Base-by-base conservation (phyloP, 2,888 invertebrate species). In the Noctua janthina region DNA sequence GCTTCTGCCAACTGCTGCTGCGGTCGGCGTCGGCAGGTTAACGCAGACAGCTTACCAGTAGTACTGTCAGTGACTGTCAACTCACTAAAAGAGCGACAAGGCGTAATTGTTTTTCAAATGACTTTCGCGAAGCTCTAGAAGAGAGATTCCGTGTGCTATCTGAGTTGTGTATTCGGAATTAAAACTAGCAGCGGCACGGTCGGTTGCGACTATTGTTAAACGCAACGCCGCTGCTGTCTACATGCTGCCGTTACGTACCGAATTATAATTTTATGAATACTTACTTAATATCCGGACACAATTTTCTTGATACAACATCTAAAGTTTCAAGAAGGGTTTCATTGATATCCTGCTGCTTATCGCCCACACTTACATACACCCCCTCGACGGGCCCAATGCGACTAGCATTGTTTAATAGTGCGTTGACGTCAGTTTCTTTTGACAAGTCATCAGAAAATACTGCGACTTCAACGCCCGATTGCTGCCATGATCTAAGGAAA, bases 401-500 rank as follows among this genome's bases (percentile, higher is more conserved):
- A 54, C 29, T 54, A 13, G 80, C 85, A 39, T 59, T 74, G 20
- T 35, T 74, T n/a, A 85, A 35, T 23, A 85, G 49, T 49, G 71
- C 43, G 13, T 29, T 62, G 23, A 87, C 13, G 23, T 74, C 46
- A 35, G 43, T 70, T 54, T 76, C 76, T 59, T 49, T 35, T n/a
- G 68, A 39, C 10, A 88, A 72, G n/a, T 81, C 56, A 15, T 79
- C 64, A 46, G 82, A 78, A 20, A 74, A 73, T 29, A 85, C 15
- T 10, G 11, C 13, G 1, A 82, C 81, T 70, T 85, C 43, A 39
- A 85, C 79, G 56, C 76, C 88, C 6, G 64, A 68, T 64, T 71
- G 59, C 73, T 87, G 87, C 85, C 87, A 85, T 11, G 76, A 79
- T 51, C 85, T 85, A 39, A 67, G 66, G 1, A 73, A 59, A 72